These are phyloP conservation scores for Upupa epops DNA, from an alignment of 2,113 vertebrate genomes.

Conservation along the genomic window DNA sequence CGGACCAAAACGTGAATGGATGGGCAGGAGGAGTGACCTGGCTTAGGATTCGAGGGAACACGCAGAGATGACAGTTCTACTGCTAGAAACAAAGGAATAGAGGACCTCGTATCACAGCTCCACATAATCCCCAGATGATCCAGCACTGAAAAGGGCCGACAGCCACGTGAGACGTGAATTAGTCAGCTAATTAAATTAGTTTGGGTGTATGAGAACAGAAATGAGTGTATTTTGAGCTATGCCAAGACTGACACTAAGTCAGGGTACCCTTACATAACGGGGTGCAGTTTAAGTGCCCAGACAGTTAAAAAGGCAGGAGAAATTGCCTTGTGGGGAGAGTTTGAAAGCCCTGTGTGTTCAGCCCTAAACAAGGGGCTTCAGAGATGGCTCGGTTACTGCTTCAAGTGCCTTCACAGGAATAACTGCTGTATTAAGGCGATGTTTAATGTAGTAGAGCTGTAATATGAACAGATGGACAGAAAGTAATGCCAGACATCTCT, in stretches of 20 bases:
- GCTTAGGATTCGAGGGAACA: background rate
- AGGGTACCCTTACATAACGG: background rate
- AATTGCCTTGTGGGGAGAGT: background rate
- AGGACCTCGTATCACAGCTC: background rate
- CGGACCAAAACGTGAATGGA: background rate
- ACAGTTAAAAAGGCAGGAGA: background rate
- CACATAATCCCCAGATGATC: background rate
- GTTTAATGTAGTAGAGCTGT: constrained; percentile 5
- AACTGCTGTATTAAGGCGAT: constrained; percentile 37
- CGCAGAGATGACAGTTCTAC: background rate
- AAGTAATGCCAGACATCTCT: constrained; percentile 23
- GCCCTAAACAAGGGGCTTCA: background rate
- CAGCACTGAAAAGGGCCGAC: background rate
- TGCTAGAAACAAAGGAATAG: background rate
- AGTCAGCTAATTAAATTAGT: background rate
- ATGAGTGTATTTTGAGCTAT: background rate
- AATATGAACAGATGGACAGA: constrained; percentile 43
- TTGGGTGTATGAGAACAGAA: background rate
- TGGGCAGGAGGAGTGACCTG: background rate
- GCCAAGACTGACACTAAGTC: background rate
- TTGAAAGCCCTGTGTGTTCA: background rate
- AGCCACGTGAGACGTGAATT: background rate
- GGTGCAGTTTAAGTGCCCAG: background rate
- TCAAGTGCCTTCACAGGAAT: constrained; percentile 1
- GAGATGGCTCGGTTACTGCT: background rate